Conservation (phyloP, 2,113 vertebrate genomes). For the Toxotes chatareus region DNA sequence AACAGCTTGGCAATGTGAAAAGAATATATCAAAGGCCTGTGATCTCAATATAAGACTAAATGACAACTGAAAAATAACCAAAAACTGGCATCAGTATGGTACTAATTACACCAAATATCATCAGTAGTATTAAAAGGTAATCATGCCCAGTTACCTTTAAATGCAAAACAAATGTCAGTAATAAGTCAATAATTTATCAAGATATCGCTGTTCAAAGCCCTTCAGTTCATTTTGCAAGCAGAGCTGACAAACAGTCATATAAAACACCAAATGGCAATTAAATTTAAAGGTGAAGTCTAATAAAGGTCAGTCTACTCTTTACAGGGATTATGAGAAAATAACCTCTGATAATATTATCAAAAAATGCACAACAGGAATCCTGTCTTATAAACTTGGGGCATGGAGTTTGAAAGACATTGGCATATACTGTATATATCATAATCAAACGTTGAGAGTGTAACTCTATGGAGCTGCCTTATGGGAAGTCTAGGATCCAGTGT, state of each 20-base stretch:
- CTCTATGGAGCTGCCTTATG: not conserved
- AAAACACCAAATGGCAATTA: not conserved
- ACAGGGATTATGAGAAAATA: not conserved
- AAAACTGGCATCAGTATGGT: not conserved
- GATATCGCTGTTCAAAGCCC: not conserved
- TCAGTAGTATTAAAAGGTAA: not conserved
- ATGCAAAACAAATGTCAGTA: too few relatives aligned
- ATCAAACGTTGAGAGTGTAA: too few relatives aligned
- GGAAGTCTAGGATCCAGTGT: not conserved
- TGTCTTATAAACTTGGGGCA: not conserved
- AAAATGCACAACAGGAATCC: not conserved
- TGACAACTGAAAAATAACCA: not conserved
- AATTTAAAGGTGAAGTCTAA: not conserved
- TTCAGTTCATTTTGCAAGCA: not conserved
- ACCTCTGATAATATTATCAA: not conserved
- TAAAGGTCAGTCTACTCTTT: not conserved
- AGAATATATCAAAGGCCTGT: not conserved
- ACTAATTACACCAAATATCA: conserved; percentile 3
- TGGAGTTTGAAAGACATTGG: not conserved
- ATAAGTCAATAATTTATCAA: not conserved
- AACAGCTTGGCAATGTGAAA: conserved; percentile 6
- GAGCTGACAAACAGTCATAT: not conserved
- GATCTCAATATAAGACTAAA: not conserved
- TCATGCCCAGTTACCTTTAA: not conserved
- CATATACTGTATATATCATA: not conserved